Base-by-base conservation (phyloP, 2,888 invertebrate species). In the Unio pictorum region DNA sequence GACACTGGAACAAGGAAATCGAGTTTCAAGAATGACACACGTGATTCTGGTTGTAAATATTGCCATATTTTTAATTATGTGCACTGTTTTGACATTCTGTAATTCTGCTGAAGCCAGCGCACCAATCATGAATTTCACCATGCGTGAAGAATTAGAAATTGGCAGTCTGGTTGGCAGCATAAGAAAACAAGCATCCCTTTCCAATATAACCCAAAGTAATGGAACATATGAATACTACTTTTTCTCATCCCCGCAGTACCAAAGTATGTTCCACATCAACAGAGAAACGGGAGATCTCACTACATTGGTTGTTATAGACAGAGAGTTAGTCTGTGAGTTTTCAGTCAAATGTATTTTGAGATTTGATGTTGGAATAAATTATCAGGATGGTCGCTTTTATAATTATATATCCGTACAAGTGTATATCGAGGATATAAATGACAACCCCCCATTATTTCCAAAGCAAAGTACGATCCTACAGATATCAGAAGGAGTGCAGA, bases 391-490 rank as follows among this genome's bases (percentile, higher is more conserved):
- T 8, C 59, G 30, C 7, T 71, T 72, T 20, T 76, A 75, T 34
- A 67, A 76, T 23, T 63, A 82, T 15, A 70, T 83, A 17, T 70
- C 76, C 15, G 80, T 81, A 17, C 71, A 68, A 5, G 64, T 84
- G 20, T 63, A 69, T 56, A 74, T 83, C 11, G 68, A 73, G 15
- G 85, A 84, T 66, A 78, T 81, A 55, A 86, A 85, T 65, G 85
- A 86, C 66, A 84, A 85, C 68, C 73, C 81, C 4, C 86, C 85
- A 11, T 59, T 71, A 28, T 84, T 85, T 71, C 80, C 80, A 11
- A 61, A 71, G 8, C 68, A 74, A 0, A 65, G 62, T 26, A 72
- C 77, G 26, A 75, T 68, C 0, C 45, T 84, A 17, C 75, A 75
- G 61, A 80, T 84, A 11, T 76, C 83, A 7, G 86, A 86, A 68